Conservation (phyloP, 1,140 invertebrate species). For the Pachypsylla venusta region DNA sequence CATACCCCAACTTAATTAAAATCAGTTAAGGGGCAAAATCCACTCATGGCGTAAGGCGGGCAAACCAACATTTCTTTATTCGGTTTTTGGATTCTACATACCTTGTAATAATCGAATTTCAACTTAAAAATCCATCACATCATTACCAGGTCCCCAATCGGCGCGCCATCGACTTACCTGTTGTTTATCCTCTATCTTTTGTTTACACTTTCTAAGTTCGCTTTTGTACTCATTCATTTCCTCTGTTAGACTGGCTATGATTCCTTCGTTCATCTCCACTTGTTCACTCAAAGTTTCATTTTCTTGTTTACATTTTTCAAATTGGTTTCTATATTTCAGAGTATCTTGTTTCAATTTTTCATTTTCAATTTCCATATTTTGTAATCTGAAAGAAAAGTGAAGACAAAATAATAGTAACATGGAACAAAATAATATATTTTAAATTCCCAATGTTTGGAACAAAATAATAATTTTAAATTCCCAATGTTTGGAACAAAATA, state of each 20-base stretch:
- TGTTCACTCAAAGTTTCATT: constrained; percentile 34
- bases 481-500: too few species aligned
- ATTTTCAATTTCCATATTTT: constrained; percentile 61
- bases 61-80: too few species aligned
- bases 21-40: too few species aligned
- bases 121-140: too few species aligned
- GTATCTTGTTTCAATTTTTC: constrained; percentile 61
- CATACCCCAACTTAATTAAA: too few species aligned
- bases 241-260: constrained; percentile 37
- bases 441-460: too few species aligned
- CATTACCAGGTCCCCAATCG: too few species aligned
- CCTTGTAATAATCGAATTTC: too few species aligned
- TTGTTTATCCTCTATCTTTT: constrained; percentile 35
- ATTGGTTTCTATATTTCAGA: constrained; percentile 34
- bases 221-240: constrained; percentile 38
- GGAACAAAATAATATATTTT: neutral
- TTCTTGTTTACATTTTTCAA: constrained; percentile 40
- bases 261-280: constrained; percentile 39
- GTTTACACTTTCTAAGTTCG: constrained; percentile 38
- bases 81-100: too few species aligned
- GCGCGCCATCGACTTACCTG: too few species aligned
- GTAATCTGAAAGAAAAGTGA: constrained; percentile 43
- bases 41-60: too few species aligned
- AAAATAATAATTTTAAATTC: too few species aligned
- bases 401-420: constrained; percentile 6